Evolutionary conservation across 1,140 invertebrate genomes (phyloP).

Genomic region (Heliconius nattereri): DNA sequence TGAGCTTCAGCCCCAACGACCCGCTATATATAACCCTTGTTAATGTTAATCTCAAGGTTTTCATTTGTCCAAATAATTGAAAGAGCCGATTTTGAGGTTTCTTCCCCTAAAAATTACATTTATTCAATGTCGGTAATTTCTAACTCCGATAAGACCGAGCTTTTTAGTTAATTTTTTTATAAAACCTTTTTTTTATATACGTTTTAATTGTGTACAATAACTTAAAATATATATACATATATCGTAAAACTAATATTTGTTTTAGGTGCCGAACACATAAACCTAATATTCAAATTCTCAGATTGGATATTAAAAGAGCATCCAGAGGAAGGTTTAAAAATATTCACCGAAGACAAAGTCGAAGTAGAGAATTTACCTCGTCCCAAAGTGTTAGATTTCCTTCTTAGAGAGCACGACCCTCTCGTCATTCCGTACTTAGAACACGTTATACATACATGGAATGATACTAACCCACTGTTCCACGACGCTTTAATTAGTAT

Average conservation of each 20-base stretch:
- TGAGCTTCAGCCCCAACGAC: slow-evolving; percentile 43
- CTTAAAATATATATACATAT: neutral
- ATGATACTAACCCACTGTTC: slow-evolving; percentile 91
- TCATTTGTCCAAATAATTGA: no score
- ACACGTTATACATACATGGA: slow-evolving; percentile 95
- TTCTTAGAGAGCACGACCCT: slow-evolving; percentile 89
- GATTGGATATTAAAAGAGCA: slow-evolving; percentile 93
- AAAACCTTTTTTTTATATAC: neutral
- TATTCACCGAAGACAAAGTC: slow-evolving; percentile 95
- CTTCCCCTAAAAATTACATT: no score
- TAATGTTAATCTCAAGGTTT: no score
- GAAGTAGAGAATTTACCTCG: slow-evolving; percentile 95
- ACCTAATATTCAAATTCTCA: slow-evolving; percentile 97
- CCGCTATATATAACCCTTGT: no score
- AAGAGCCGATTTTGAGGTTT: no score
- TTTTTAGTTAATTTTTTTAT: neutral
- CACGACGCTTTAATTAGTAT: slow-evolving; percentile 95
- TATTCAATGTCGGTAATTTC: no score
- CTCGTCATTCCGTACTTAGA: slow-evolving; percentile 96
- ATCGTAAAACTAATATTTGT: slow-evolving; percentile 4
- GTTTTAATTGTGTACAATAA: neutral
- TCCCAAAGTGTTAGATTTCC: slow-evolving; percentile 93
- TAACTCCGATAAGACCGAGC: no score
- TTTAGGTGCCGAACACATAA: slow-evolving; percentile 90
- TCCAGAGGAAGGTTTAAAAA: slow-evolving; percentile 95